Percentiles rank a stretch among this genome's conserved stretches.
These are phyloP conservation scores for Sebastes dallii DNA, from an alignment of 2,797 vertebrate species.

Conservation along the genomic window DNA sequence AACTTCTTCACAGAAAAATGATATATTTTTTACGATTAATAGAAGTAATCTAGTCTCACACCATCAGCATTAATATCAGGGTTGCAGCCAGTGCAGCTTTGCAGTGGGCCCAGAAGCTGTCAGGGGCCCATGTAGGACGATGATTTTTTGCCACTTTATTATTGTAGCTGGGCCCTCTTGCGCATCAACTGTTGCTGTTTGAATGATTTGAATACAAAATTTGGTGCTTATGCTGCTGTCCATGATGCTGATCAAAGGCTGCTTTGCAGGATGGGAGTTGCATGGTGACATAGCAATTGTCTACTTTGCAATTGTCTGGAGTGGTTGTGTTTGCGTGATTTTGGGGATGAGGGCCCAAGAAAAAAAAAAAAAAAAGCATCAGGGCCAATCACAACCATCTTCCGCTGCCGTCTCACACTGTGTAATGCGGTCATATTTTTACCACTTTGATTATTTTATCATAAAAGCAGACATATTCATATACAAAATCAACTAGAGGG, in stretches of 20 bases:
- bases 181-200: not conserved
- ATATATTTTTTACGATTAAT: not conserved
- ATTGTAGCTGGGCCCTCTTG: not conserved
- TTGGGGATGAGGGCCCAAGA: not conserved
- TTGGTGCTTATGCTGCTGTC: not conserved
- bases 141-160: not conserved
- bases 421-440: not conserved
- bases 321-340: not conserved
- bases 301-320: not conserved
- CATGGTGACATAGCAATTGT: not conserved
- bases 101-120: not conserved
- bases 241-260: not conserved
- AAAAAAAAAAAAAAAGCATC: not conserved
- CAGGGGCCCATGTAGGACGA: not conserved
- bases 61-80: not conserved
- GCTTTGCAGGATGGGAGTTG: not conserved
- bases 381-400: not conserved
- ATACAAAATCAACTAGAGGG: conserved; percentile 56
- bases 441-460: conserved; percentile 45
- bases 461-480: conserved; percentile 32
- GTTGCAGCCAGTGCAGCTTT: not conserved
- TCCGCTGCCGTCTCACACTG: not conserved
- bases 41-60: not conserved
- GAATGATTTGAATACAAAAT: not conserved
- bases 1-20: not conserved